phyloP scores from a whole-genome alignment of 2,888 invertebrate genomes.

The Phorcus lineatus region DNA sequence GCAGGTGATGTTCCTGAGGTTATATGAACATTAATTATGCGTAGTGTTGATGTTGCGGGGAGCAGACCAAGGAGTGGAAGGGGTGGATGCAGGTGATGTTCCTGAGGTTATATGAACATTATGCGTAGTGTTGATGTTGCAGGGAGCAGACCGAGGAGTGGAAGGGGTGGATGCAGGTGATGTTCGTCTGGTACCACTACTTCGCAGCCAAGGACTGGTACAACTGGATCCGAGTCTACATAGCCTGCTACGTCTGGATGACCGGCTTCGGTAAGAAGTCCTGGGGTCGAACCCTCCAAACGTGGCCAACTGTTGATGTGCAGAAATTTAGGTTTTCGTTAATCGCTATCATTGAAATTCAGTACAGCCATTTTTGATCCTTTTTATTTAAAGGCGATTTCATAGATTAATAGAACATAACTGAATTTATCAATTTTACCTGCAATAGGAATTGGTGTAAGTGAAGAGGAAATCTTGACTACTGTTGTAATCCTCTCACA shows the following conservation, averaged over 20 bases:
- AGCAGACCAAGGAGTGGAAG: slow-evolving; percentile 72
- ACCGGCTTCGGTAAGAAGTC: slow-evolving; percentile 65
- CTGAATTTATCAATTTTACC: too few relatives aligned
- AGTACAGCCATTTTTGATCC: too few relatives aligned
- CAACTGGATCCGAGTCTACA: slow-evolving; percentile 67
- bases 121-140: neutral
- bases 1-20: slow-evolving; percentile 69
- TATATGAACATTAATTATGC: neutral
- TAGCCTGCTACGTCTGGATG: slow-evolving; percentile 69
- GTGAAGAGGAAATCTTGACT: too few relatives aligned
- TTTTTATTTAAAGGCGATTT: too few relatives aligned
- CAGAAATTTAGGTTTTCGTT: too few relatives aligned
- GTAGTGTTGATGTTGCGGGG: slow-evolving; percentile 40
- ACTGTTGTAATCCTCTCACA: too few relatives aligned
- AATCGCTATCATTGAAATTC: too few relatives aligned
- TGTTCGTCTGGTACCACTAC: slow-evolving; percentile 71
- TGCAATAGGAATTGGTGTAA: too few relatives aligned
- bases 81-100: slow-evolving; percentile 65
- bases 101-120: neutral
- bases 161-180: slow-evolving; percentile 71
- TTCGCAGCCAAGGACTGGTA: slow-evolving; percentile 66
- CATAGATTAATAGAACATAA: too few relatives aligned
- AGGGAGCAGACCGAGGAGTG: slow-evolving; percentile 71
- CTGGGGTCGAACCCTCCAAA: too few relatives aligned
- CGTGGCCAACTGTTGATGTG: too few relatives aligned